These are phyloP conservation scores for Caenorhabditis auriculariae DNA, from an alignment of 2,888 invertebrate genomes.

Conservation along the genomic window DNA sequence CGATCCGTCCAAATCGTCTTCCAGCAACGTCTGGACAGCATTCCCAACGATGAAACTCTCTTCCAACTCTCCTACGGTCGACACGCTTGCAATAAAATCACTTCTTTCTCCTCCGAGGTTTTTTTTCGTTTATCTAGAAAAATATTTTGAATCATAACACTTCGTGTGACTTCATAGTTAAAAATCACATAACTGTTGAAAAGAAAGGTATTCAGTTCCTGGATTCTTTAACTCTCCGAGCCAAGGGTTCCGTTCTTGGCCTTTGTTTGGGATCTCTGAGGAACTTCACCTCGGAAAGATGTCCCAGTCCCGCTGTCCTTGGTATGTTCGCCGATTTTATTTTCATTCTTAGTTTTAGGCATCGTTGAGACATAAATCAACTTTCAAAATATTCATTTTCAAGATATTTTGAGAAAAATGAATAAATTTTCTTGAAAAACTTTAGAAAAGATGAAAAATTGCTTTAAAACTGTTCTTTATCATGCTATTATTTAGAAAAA, in stretches of 20 bases:
- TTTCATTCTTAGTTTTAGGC: not conserved
- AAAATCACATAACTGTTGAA: too few relatives aligned
- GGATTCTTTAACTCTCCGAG: conserved; percentile 49
- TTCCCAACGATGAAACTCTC: conserved; percentile 8
- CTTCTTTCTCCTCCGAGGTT: conserved; percentile 19
- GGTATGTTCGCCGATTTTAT: conserved; percentile 4
- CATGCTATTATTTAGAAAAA: too few relatives aligned
- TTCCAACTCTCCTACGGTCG: conserved; percentile 21
- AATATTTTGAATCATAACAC: too few relatives aligned
- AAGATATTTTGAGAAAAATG: too few relatives aligned
- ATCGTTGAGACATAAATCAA: too few relatives aligned
- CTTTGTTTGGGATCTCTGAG: conserved; percentile 5
- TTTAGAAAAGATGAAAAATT: too few relatives aligned
- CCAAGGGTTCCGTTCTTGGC: conserved; percentile 30
- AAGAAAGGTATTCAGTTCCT: conserved; percentile 23
- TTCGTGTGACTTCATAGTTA: too few relatives aligned
- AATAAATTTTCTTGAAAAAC: too few relatives aligned
- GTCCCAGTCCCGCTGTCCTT: conserved; percentile 29
- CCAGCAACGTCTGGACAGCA: conserved; percentile 7
- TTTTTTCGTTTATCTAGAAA: not conserved
- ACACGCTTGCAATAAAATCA: conserved; percentile 16
- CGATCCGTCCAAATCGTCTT: not conserved
- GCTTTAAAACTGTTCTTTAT: too few relatives aligned
- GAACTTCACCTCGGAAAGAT: not conserved
- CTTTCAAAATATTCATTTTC: too few relatives aligned